phyloP scores from a whole-genome alignment of 1,140 invertebrate species.

The Diorhabda carinulata region DNA sequence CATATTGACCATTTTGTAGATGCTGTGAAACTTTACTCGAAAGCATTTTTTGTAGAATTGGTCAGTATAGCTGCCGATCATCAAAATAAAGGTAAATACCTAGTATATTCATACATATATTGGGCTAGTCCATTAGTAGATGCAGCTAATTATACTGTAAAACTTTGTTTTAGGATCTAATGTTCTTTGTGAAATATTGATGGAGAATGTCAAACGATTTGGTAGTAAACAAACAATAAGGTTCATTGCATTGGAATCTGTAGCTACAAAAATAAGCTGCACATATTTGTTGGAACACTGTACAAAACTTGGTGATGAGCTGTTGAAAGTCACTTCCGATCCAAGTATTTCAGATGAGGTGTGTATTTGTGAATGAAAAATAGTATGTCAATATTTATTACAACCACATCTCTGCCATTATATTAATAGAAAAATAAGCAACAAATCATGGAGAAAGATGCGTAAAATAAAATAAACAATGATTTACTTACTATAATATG shows the following conservation, averaged over 20 bases:
- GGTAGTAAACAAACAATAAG: conserved; percentile 20
- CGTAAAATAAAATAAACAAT: neutral
- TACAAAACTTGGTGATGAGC: conserved; percentile 21
- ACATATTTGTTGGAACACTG: conserved; percentile 26
- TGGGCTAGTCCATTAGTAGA: neutral
- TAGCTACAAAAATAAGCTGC: conserved; percentile 21
- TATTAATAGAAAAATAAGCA: neutral
- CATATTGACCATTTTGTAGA: conserved; percentile 29
- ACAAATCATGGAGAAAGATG: neutral
- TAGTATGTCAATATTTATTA: neutral
- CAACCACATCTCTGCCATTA: too few species aligned
- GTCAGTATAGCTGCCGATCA: conserved; percentile 27
- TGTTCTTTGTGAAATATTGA: conserved; percentile 21
- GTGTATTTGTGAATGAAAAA: neutral
- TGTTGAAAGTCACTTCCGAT: conserved; percentile 23
- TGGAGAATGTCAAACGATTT: conserved; percentile 25
- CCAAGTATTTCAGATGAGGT: conserved; percentile 24
- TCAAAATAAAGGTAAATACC: conserved; percentile 20
- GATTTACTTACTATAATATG: too few species aligned
- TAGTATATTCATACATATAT: neutral
- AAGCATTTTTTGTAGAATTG: conserved; percentile 28
- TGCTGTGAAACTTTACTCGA: conserved; percentile 25
- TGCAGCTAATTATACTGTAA: neutral
- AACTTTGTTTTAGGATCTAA: conserved; percentile 18
- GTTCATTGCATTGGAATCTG: conserved; percentile 25